phyloP scores from a whole-genome alignment of 2,888 invertebrate genomes.

The Thera britannica region DNA sequence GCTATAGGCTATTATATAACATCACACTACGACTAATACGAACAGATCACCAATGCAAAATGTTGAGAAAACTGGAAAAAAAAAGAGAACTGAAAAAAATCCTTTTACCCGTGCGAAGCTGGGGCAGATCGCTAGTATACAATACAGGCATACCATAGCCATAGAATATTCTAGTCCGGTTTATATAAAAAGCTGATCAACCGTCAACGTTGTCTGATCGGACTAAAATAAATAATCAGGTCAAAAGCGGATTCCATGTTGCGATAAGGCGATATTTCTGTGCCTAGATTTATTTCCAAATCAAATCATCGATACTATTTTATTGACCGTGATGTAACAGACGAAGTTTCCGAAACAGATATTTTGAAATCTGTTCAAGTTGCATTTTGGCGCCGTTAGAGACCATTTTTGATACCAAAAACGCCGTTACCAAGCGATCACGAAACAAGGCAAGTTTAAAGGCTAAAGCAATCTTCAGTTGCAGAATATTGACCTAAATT shows the following conservation, averaged over 20 bases:
- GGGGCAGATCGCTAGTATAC: no score
- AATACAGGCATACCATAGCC: not conserved
- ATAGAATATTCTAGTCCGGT: slow-evolving; percentile 14
- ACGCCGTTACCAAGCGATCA: not conserved
- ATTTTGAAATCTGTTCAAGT: not conserved
- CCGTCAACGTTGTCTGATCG: slow-evolving; percentile 25
- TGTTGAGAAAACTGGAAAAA: no score
- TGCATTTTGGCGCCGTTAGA: no score
- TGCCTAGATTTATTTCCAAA: slow-evolving; percentile 13
- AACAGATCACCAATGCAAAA: no score
- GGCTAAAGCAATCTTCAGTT: slow-evolving; percentile 16
- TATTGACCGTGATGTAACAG: slow-evolving; percentile 20
- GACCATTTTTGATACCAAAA: not conserved
- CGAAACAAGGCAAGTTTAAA: not conserved
- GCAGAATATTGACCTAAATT: slow-evolving; percentile 27
- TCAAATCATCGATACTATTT: slow-evolving; percentile 11
- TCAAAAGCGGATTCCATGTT: slow-evolving; percentile 35
- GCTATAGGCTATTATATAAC: no score
- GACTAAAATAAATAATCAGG: slow-evolving; percentile 36
- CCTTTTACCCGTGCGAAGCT: no score
- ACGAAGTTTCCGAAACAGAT: not conserved
- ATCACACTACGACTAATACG: no score
- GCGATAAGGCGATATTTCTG: slow-evolving; percentile 27
- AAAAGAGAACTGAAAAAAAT: no score
- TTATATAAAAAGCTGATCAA: slow-evolving; percentile 3